Percentiles rank a stretch among this genome's conserved stretches.
phyloP scores from a whole-genome alignment of 2,888 invertebrate genomes.

The Philereme vetulata region DNA sequence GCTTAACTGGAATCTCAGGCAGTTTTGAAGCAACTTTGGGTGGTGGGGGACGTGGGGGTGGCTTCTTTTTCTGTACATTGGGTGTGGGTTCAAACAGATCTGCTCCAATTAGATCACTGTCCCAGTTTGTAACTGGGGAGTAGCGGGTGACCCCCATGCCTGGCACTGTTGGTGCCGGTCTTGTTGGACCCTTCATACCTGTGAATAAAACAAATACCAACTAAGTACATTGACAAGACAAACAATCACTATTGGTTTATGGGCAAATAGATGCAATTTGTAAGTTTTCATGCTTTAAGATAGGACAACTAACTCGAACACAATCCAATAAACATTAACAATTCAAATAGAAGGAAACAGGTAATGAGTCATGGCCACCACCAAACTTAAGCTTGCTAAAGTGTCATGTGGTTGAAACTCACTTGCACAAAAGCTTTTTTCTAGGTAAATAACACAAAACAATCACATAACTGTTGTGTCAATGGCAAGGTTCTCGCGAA shows the following conservation, averaged over 20 bases:
- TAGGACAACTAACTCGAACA: slow-evolving; percentile 3
- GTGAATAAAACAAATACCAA: slow-evolving; percentile 38
- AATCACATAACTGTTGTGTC: slow-evolving; percentile 40
- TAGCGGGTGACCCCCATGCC: slow-evolving; percentile 62
- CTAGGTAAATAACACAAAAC: slow-evolving; percentile 22
- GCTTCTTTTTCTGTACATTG: slow-evolving; percentile 85
- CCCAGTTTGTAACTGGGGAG: slow-evolving; percentile 84
- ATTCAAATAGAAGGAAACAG: slow-evolving; percentile 17
- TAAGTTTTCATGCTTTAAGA: neutral
- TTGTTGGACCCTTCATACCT: slow-evolving; percentile 86
- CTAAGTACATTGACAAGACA: neutral
- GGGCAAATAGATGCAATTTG: neutral
- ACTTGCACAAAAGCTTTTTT: slow-evolving; percentile 24
- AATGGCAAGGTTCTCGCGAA: slow-evolving; percentile 39
- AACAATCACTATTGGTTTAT: neutral
- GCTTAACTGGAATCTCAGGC: slow-evolving; percentile 74
- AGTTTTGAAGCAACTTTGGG: slow-evolving; percentile 79
- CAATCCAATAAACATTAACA: slow-evolving; percentile 8
- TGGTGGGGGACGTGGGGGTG: slow-evolving; percentile 89
- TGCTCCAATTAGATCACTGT: slow-evolving; percentile 77
- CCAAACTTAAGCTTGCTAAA: slow-evolving; percentile 6
- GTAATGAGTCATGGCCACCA: slow-evolving; percentile 33
- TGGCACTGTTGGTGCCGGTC: slow-evolving; percentile 84
- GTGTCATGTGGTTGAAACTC: slow-evolving; percentile 23
- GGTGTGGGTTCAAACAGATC: slow-evolving; percentile 78